These are phyloP conservation scores for Dasyprocta punctata DNA, from an alignment of 2,113 vertebrate genomes.

Conservation along the genomic window DNA sequence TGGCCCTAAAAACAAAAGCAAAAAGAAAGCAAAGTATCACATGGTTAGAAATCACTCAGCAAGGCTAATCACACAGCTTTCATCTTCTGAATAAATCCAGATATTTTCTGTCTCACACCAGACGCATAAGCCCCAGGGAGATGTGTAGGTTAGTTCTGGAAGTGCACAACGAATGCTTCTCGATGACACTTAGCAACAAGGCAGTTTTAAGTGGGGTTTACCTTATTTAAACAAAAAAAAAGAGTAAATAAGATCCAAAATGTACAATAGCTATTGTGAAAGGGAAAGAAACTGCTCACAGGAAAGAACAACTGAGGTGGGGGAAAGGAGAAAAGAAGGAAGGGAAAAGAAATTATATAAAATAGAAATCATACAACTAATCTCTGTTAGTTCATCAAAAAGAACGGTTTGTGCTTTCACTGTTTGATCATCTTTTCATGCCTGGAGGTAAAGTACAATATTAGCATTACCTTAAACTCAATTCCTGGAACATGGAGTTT, in stretches of 20 bases:
- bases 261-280: too few relatives aligned
- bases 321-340: too few relatives aligned
- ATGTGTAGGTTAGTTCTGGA: rapidly evolving
- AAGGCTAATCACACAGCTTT: background rate
- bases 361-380: too few relatives aligned
- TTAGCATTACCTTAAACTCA: slow-evolving; percentile 81
- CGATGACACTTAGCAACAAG: rapidly evolving
- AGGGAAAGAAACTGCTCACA: too few relatives aligned
- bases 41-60: background rate
- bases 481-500: slow-evolving; percentile 80
- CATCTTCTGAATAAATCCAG: background rate
- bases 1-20: slow-evolving; percentile 74
- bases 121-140: background rate
- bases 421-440: too few relatives aligned
- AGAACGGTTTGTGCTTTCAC: too few relatives aligned
- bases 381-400: too few relatives aligned
- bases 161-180: background rate
- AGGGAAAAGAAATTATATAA: too few relatives aligned
- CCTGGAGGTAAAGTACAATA: background rate
- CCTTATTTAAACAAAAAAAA: too few relatives aligned
- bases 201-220: too few relatives aligned
- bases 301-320: too few relatives aligned
- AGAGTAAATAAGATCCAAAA: too few relatives aligned
- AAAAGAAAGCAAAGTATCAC: background rate
- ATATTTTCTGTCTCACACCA: background rate